Conservation (phyloP, 2,888 invertebrate species). For the Tipula lateralis region DNA sequence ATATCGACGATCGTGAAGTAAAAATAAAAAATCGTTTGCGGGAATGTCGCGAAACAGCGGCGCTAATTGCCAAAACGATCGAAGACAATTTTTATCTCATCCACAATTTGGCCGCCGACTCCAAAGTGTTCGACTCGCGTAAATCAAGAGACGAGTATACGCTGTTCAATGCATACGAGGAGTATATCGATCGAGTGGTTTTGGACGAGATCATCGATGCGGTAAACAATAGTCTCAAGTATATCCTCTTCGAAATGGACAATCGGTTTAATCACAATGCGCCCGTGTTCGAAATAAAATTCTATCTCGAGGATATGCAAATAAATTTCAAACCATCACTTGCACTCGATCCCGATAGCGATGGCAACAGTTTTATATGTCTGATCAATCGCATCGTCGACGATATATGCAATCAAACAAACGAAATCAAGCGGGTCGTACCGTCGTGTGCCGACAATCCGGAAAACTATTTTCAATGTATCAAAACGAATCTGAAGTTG, state of each 20-base stretch:
- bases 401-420: neutral
- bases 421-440: neutral
- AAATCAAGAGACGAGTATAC: neutral
- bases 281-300: slow-evolving; percentile 71
- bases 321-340: slow-evolving; percentile 61
- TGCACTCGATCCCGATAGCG: neutral
- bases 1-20: slow-evolving; percentile 45
- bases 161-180: neutral
- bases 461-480: neutral
- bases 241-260: slow-evolving; percentile 44
- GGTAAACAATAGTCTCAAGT: slow-evolving; percentile 38
- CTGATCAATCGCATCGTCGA: neutral
- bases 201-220: neutral
- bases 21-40: slow-evolving; percentile 41
- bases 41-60: slow-evolving; percentile 52
- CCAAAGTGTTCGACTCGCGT: neutral
- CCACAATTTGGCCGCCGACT: slow-evolving; percentile 51
- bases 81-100: slow-evolving; percentile 64
- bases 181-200: neutral
- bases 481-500: neutral
- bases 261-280: slow-evolving; percentile 42
- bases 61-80: slow-evolving; percentile 56
- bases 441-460: neutral
- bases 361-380: neutral
- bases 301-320: slow-evolving; percentile 69